Conservation (phyloP, 2,113 vertebrate genomes). For the Myxocyprinus asiaticus region DNA sequence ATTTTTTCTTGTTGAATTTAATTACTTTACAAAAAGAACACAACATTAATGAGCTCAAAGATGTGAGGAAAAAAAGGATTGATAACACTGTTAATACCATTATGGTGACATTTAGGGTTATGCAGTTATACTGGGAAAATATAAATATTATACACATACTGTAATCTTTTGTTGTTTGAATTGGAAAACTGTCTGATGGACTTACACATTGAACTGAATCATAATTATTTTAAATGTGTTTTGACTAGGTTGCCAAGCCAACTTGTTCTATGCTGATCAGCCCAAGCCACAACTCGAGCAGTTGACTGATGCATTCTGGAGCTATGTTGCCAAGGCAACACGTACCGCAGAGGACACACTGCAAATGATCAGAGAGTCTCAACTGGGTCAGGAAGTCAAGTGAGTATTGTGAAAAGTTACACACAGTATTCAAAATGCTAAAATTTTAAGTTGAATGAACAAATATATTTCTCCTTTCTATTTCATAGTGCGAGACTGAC, state of each 20-base stretch:
- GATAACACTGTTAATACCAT: too few species aligned
- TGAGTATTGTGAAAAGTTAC: constrained; percentile 40
- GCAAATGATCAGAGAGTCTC: constrained; percentile 59
- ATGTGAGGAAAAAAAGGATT: not conserved
- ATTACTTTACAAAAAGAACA: too few species aligned
- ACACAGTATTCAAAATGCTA: not conserved
- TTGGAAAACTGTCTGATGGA: not conserved
- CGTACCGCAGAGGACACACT: constrained; percentile 58
- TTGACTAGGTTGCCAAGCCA: constrained; percentile 60
- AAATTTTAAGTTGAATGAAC: not conserved
- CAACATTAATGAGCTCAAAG: not conserved
- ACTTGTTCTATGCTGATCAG: constrained; percentile 65
- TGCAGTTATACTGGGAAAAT: not conserved
- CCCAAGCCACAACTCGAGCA: constrained; percentile 60
- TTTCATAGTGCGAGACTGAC: constrained; percentile 54
- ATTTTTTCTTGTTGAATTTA: too few species aligned
- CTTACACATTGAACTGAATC: not conserved
- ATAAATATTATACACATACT: not conserved
- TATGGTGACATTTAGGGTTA: too few species aligned
- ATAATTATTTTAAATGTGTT: not conserved
- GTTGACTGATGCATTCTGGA: constrained; percentile 69
- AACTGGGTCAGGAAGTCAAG: constrained; percentile 65
- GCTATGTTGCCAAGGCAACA: constrained; percentile 63
- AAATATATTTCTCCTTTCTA: not conserved
- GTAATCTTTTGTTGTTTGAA: not conserved